These are phyloP conservation scores for Acanthococcus lagerstroemiae DNA, from an alignment of 2,888 invertebrate genomes.

Conservation along the genomic window DNA sequence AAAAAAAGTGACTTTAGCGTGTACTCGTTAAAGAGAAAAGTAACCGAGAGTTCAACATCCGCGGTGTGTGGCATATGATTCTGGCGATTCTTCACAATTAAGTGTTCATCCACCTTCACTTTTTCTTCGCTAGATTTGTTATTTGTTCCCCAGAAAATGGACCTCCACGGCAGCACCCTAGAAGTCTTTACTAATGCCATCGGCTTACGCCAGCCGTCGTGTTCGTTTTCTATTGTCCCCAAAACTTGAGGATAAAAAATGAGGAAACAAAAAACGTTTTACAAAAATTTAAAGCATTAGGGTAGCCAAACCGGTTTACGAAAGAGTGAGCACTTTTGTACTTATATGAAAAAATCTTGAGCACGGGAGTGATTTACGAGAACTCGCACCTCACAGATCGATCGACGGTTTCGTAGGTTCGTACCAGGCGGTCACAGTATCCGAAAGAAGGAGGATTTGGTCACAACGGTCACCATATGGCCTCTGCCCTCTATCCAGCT, in stretches of 20 bases:
- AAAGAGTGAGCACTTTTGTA: conserved; percentile 7
- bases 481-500: conserved; percentile 6
- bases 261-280: neutral
- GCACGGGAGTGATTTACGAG: conserved; percentile 23
- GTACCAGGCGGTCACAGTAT: conserved; percentile 28
- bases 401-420: conserved; percentile 22
- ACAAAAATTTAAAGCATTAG: conserved; percentile 12
- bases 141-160: too few relatives aligned
- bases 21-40: too few relatives aligned
- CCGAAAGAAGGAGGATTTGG: conserved; percentile 21
- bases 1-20: too few relatives aligned
- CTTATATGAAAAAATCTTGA: conserved; percentile 27
- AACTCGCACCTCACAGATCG: conserved; percentile 29
- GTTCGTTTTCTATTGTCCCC: too few relatives aligned
- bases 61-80: too few relatives aligned
- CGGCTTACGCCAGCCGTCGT: too few relatives aligned
- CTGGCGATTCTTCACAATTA: too few relatives aligned
- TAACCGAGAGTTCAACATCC: too few relatives aligned
- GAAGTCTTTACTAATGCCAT: too few relatives aligned
- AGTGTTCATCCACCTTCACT: too few relatives aligned
- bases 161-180: too few relatives aligned
- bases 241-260: neutral
- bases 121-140: too few relatives aligned
- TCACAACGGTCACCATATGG: conserved; percentile 29
- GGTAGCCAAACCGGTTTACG: conserved; percentile 23